Conservation (phyloP, 2,113 vertebrate species). For the Lasiurus cinereus region DNA sequence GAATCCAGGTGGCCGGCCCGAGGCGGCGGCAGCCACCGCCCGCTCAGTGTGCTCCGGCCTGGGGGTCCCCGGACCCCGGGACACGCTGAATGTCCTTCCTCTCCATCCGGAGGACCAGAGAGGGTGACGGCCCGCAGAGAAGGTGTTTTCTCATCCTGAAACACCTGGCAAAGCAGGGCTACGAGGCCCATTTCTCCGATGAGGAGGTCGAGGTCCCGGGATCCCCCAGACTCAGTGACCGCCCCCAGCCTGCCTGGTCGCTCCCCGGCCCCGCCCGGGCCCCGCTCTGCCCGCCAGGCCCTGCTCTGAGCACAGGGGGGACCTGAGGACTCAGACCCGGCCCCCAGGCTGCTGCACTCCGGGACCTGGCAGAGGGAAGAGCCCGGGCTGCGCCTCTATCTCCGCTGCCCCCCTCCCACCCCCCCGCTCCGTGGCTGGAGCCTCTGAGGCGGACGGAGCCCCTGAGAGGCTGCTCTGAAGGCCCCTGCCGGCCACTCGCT, state of each 20-base stretch:
- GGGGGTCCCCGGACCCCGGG: neutral
- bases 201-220: neutral
- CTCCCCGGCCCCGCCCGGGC: neutral
- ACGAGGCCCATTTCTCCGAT: neutral
- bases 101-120: too few relatives aligned
- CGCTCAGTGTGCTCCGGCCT: neutral
- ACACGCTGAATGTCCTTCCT: too few relatives aligned
- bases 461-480: neutral
- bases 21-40: neutral
- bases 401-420: neutral
- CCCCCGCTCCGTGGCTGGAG: accelerated
- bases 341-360: neutral
- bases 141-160: too few relatives aligned
- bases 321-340: accelerated
- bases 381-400: neutral
- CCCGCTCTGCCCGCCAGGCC: too few relatives aligned
- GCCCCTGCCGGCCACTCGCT: neutral
- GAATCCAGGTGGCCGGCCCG: neutral
- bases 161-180: neutral
- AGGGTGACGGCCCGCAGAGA: too few relatives aligned
- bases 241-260: accelerated
- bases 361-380: too few relatives aligned
- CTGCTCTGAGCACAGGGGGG: neutral
- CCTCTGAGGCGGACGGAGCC: too few relatives aligned
- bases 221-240: neutral